Evolutionary conservation across 2,113 vertebrate species (phyloP).

Genomic region (Psophia crepitans): DNA sequence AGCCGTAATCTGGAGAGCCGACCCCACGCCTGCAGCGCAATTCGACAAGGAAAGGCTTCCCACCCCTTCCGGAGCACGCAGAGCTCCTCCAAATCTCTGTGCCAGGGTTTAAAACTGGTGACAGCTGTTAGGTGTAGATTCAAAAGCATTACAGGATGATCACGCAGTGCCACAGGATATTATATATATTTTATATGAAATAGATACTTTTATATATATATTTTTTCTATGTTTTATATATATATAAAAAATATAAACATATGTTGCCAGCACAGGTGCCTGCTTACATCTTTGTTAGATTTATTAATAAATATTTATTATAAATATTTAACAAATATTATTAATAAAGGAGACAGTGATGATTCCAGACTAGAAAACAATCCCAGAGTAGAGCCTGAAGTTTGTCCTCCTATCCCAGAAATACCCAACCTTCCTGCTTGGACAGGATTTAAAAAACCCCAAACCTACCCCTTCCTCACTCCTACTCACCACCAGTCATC

Average conservation of each 20-base stretch:
- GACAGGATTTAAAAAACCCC: neutral
- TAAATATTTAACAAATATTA: neutral
- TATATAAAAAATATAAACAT: neutral
- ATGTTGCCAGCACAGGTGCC: neutral
- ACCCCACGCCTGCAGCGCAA: fast-evolving
- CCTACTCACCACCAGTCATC: neutral
- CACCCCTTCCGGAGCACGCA: neutral
- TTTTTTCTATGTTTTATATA: too few relatives aligned
- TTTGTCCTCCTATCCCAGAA: neutral
- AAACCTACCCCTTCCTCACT: neutral
- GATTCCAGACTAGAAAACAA: neutral
- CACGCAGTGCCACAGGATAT: neutral
- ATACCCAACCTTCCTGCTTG: neutral
- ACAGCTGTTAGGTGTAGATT: too few relatives aligned
- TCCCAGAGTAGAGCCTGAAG: neutral
- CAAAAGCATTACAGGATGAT: neutral
- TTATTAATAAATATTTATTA: neutral
- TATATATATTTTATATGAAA: too few relatives aligned
- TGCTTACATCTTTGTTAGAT: neutral
- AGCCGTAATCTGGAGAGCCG: neutral
- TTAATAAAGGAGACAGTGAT: neutral
- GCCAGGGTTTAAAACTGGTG: neutral
- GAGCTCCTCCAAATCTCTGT: neutral
- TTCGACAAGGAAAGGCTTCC: neutral
- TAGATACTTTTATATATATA: too few relatives aligned